These are phyloP conservation scores for Corythucha ciliata DNA, from an alignment of 2,888 invertebrate species.

Conservation along the genomic window DNA sequence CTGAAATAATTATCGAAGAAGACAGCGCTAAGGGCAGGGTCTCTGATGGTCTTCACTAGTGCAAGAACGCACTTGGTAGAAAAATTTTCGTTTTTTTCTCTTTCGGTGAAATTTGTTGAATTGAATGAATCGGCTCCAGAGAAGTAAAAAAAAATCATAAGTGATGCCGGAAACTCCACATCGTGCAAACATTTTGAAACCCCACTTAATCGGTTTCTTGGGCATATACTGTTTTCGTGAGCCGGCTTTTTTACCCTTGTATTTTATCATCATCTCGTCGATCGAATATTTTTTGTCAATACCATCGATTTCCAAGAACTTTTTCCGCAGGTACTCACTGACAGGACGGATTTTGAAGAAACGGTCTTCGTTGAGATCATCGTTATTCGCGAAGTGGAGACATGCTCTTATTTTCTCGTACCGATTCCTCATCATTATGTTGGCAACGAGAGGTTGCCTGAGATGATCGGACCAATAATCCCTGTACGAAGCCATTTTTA, in stretches of 20 bases:
- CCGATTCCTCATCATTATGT: constrained; percentile 9
- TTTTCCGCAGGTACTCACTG: constrained; percentile 9
- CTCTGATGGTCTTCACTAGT: constrained; percentile 32
- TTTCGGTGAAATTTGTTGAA: constrained; percentile 31
- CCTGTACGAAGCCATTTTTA: not conserved
- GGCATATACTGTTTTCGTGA: constrained; percentile 4
- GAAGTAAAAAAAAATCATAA: constrained; percentile 39
- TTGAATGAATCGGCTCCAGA: constrained; percentile 38
- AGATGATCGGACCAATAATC: constrained; percentile 1
- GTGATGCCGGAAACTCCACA: constrained; percentile 39
- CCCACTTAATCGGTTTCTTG: constrained; percentile 16
- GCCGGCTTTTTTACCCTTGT: constrained; percentile 7
- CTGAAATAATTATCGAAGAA: constrained; percentile 35
- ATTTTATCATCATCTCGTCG: constrained; percentile 14
- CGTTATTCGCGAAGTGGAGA: constrained; percentile 14
- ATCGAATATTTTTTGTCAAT: constrained; percentile 2
- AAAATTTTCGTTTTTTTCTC: constrained; percentile 34
- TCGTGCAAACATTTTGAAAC: constrained; percentile 35
- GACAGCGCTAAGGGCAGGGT: constrained; percentile 24
- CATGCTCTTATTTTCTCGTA: constrained; percentile 6
- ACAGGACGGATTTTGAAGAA: constrained; percentile 17
- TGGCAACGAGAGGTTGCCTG: constrained; percentile 1
- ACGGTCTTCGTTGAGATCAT: not conserved
- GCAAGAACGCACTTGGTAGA: constrained; percentile 37
- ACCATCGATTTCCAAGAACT: constrained; percentile 1